Evolutionary conservation across 53 echinoderm and acorn worm species (phyloP), one percentile per base, ranked within the genome.

Genomic region (Apostichopus leukothele): DNA sequence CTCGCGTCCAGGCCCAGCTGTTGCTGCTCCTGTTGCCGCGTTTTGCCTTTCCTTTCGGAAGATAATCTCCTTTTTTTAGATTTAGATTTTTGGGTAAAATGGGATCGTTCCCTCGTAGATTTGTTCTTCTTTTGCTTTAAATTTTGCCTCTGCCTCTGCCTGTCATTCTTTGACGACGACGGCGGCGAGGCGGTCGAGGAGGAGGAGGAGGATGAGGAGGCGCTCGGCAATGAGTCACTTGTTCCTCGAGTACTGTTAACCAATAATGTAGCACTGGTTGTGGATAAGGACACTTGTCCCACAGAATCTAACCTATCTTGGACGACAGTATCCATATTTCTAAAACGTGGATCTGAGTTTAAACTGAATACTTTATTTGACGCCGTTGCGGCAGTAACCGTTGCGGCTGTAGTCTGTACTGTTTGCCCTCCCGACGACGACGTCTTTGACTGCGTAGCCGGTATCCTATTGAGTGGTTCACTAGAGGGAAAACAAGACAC

Each of bases 391-490:
- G 19, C 9, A 6, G 19, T n/a, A 54, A 21, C 55, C 5, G 60
- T 51, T 4, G 27, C 76, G 76, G 7, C 53, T 22, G 20, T 51
- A 53, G 9, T 51, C 5, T 54, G 81, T 71, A 71, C 71, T 71
- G 71, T 71, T 71, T 71, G 16, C 5, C 71, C n/a, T 71, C 18
- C n/a, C 71, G 18, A 71, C 18, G 18, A 13, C 71, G 18, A 0
- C 6, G 71, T 71, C 13, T 71, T 16, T 19, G 71, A 71, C 71
- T 71, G 81, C 54, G 81, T 27, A 51, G 67, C 61, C 5, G 27
- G 20, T 86, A 86, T 67, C 61, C 86, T 86, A 67, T 86, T 86
- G 14, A 86, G 86, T 67, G 86, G 86, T 63, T 86, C 86, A 86
- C 86, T 86, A 11, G 67, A 86, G 61, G 86, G 86, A 71, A 63